Percentiles rank a stretch among this genome's conserved stretches.
Evolutionary conservation across 2,888 invertebrate species (phyloP).

Genomic region (Fragum sueziense): DNA sequence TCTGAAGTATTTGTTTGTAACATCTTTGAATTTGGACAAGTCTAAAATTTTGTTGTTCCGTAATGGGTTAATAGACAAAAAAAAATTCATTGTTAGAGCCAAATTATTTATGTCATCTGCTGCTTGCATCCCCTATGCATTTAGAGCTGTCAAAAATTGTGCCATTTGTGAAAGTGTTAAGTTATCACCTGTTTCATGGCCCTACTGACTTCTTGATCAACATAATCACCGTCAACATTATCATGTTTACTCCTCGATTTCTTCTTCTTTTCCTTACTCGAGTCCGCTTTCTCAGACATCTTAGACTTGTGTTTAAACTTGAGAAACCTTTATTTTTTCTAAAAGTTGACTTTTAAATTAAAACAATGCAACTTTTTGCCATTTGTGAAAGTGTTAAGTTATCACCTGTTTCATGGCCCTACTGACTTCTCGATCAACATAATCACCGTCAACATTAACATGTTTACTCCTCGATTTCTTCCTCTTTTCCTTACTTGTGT

Average conservation of each 20-base stretch:
- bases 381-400: too few relatives aligned
- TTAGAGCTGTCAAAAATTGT: background rate
- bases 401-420: conserved; percentile 43
- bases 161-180: background rate
- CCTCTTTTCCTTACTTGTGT: conserved; percentile 5
- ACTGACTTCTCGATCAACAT: conserved; percentile 31
- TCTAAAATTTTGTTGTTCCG: too few relatives aligned
- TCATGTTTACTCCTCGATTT: conserved; percentile 25
- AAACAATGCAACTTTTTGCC: too few relatives aligned
- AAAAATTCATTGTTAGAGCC: background rate
- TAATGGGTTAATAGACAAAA: too few relatives aligned
- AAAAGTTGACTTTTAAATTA: too few relatives aligned
- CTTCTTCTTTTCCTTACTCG: conserved; percentile 17
- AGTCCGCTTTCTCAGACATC: background rate
- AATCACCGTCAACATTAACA: conserved; percentile 19
- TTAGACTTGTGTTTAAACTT: too few relatives aligned
- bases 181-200: conserved; percentile 38
- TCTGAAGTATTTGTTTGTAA: too few relatives aligned
- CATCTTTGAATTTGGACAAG: too few relatives aligned
- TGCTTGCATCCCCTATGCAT: too few relatives aligned
- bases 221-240: conserved; percentile 21
- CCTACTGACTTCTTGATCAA: conserved; percentile 32
- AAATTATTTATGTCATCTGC: background rate
- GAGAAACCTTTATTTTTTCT: too few relatives aligned
- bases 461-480: conserved; percentile 29